Conservation (phyloP, 2,888 invertebrate species). For the Lissocephala sabroskyi region DNA sequence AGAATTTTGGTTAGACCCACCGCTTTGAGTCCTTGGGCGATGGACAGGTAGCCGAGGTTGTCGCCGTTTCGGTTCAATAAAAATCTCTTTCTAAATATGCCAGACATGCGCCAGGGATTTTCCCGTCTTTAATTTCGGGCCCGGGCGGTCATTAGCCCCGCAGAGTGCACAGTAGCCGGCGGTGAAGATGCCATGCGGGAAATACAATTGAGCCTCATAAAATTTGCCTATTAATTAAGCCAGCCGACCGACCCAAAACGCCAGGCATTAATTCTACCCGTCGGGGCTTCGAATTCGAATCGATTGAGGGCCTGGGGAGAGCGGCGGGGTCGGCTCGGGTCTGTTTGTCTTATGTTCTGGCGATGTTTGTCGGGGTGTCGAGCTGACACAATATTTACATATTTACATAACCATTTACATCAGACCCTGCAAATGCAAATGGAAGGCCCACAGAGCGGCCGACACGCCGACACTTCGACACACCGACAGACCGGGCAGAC, state of each 20-base stretch:
- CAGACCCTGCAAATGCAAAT: constrained; percentile 32
- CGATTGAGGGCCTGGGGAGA: no score
- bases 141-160: constrained; percentile 44
- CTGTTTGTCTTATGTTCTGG: constrained; percentile 7
- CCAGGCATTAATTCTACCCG: no score
- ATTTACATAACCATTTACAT: no score
- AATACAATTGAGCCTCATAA: constrained; percentile 31
- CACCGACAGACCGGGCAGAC: constrained; percentile 22
- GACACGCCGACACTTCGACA: background rate
- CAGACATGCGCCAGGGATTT: constrained; percentile 37
- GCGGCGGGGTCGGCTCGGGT: no score
- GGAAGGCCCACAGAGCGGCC: constrained; percentile 26
- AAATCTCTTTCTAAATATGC: constrained; percentile 23
- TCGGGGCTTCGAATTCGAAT: no score
- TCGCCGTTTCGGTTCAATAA: background rate
- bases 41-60: constrained; percentile 30
- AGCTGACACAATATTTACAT: constrained; percentile 41
- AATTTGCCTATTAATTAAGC: constrained; percentile 52
- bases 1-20: constrained; percentile 2
- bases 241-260: no score
- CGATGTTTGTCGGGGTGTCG: constrained; percentile 13
- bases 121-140: constrained; percentile 25
- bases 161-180: constrained; percentile 35
- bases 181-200: constrained; percentile 1
- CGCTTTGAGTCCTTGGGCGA: constrained; percentile 21